Conservation (phyloP, 2,797 vertebrate species). For the Rhinogobio ventralis region DNA sequence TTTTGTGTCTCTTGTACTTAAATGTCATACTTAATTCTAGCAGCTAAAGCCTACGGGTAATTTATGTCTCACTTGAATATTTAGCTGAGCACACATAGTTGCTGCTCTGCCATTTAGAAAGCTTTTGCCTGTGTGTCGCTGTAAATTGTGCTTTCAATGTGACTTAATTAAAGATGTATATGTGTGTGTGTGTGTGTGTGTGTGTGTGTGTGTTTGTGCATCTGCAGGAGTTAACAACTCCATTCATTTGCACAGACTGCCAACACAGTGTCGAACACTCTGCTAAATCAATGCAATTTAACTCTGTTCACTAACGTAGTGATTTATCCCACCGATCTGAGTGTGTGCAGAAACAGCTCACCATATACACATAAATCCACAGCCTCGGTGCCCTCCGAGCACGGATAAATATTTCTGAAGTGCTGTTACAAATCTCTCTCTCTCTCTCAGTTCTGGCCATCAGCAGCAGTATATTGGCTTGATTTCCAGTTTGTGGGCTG, state of each 20-base stretch:
- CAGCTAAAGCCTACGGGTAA: not conserved
- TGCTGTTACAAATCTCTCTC: slow-evolving; percentile 56
- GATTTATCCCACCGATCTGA: slow-evolving; percentile 71
- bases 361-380: slow-evolving; percentile 70
- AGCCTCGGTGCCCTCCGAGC: slow-evolving; percentile 44
- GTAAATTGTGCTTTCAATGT: slow-evolving; percentile 51
- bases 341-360: slow-evolving; percentile 66
- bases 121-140: slow-evolving; percentile 4
- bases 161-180: slow-evolving; percentile 53
- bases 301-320: slow-evolving; percentile 67
- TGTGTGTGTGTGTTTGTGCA: slow-evolving; percentile 34
- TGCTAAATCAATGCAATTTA: slow-evolving; percentile 73
- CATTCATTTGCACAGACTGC: slow-evolving; percentile 56
- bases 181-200: slow-evolving; percentile 7
- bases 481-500: slow-evolving; percentile 27
- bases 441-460: slow-evolving; percentile 59
- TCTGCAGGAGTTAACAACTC: slow-evolving; percentile 64
- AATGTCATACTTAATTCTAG: not conserved
- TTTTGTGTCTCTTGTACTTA: not conserved
- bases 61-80: slow-evolving; percentile 1
- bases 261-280: slow-evolving; percentile 48
- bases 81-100: slow-evolving; percentile 22
- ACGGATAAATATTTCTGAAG: slow-evolving; percentile 63
- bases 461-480: slow-evolving; percentile 46
- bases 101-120: not conserved